Base-by-base conservation (phyloP, 2,797 vertebrate species). In the Tokudaia muenninki region DNA sequence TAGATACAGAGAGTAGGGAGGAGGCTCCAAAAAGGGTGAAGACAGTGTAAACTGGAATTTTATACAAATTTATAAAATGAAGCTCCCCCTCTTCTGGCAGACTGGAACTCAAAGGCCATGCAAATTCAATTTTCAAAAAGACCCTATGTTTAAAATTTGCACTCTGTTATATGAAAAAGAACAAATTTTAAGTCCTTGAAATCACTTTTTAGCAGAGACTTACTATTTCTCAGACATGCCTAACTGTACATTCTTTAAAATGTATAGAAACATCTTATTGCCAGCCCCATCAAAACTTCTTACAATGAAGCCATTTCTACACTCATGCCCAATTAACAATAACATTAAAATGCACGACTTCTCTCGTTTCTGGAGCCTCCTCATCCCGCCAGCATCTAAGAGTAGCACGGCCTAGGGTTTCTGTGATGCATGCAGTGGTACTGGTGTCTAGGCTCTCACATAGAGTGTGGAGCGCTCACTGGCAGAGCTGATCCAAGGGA, bases 81-180 rank as follows among this genome's bases (percentile, higher is more conserved):
- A 65, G 19, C 6, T 88, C 70, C 82, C 26, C 67, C 55, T 26
- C n/a, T 87, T 67, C 29, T 34, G 92, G 61, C 37, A 52, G 50
- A 22, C 21, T 1, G 94, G 74, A 74, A 94, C 72, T 81, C 10
- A 95, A 75, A 93, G 11, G 22, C 44, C 41, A 52, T 50, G 0
- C 31, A 81, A 92, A 72, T 26, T 93, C 77, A 61, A 34, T 61
- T 83, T 94, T 92, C 77, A 93, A 59, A 96, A 92, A 80, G 88
- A 17, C 50, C 0, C 41, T 37, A 47, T 70, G 59, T 77, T 83
- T 92, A 63, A 75, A 95, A 92, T 74, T 6, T 52, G 37, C 29
- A 79, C 37, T 84, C 44, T 81, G 13, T 61, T 90, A 74, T 29
- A 70, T 59, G n/a, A 89, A 94, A 83, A 93, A 72, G 50, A 31